Conservation (phyloP, 2,797 vertebrate genomes). For the Poecilia gillii region DNA sequence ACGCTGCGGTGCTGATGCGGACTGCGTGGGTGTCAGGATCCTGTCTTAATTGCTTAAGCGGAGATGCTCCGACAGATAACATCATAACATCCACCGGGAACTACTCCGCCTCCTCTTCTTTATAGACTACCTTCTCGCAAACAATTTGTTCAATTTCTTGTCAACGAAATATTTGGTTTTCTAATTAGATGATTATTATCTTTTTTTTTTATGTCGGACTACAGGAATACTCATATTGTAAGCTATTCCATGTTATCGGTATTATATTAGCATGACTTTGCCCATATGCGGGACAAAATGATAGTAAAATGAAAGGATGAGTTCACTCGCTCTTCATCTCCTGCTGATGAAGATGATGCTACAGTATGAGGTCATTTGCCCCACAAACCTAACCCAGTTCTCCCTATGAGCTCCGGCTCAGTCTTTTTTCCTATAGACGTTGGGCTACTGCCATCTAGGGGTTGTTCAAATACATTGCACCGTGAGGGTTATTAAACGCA, state of each 20-base stretch:
- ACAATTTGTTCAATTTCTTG: neutral
- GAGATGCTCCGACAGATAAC: constrained; percentile 36
- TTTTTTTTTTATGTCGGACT: neutral
- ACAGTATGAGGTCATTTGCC: constrained; percentile 75
- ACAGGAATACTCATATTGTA: neutral
- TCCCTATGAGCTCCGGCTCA: constrained; percentile 38
- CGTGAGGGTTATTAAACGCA: neutral
- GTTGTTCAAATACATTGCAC: neutral
- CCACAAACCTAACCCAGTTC: constrained; percentile 72
- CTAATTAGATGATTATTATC: neutral
- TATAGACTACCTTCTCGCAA: neutral
- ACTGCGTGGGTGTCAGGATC: constrained; percentile 56
- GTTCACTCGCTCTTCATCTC: constrained; percentile 52
- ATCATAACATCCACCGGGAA: constrained; percentile 5
- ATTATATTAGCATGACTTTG: neutral
- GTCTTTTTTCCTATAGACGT: neutral
- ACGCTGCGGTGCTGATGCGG: constrained; percentile 70
- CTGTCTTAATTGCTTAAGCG: constrained; percentile 12
- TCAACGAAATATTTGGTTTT: too few species aligned
- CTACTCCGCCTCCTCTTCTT: neutral
- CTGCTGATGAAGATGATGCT: constrained; percentile 64
- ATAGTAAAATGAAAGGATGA: neutral
- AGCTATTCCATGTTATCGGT: too few species aligned
- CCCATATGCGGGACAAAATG: neutral
- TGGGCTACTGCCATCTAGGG: constrained; percentile 59